Evolutionary conservation across 2,888 invertebrate genomes (phyloP), one percentile per base, ranked within the genome.

Genomic region (Apamea anceps): DNA sequence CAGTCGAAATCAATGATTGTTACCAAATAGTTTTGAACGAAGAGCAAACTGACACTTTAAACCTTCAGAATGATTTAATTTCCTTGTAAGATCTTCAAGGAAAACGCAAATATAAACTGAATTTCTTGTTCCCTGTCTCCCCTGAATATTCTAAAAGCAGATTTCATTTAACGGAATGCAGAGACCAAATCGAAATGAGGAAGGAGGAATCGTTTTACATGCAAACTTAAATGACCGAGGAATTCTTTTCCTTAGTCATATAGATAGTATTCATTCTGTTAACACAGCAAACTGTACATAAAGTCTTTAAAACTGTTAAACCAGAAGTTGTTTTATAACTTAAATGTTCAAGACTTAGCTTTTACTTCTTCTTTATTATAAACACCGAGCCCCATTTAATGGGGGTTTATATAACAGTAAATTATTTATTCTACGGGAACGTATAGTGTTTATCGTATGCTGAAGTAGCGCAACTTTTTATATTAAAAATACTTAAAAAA

Each of bases 91-190:
- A 89, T 92, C 90, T 93, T 91, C 88, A 88, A 87, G 80, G 88
- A 88, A 89, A 91, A 90, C 90, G 86, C 89, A 92, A 92, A 92
- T 91, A 92, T 89, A 93, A 94, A 93, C 94, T 93, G 91, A 91
- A 93, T 94, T 93, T 92, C 91, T 91, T 92, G 92, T 93, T 91
- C 87, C 86, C 90, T 90, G 89, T 90, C 82, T 87, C 87, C 87
- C 80, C 88, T 91, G 92, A 93, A 93, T 93, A 93, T 93, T 93
- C 90, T 87, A 90, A 86, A 86, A 86, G 88, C 88, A 91, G 88
- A 90, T 91, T 90, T 91, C 80, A 90, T 86, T 87, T 79, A 85
- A 85, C 81, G 80, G 77, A 81, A 88, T 86, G 81, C 79, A 83
- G 80, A 82, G 81, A 87, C 81, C 82, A 86, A 83, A 89, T 89